These are phyloP conservation scores for Hirtodrosophila histrioides DNA, from an alignment of 2,888 invertebrate genomes.

Conservation along the genomic window DNA sequence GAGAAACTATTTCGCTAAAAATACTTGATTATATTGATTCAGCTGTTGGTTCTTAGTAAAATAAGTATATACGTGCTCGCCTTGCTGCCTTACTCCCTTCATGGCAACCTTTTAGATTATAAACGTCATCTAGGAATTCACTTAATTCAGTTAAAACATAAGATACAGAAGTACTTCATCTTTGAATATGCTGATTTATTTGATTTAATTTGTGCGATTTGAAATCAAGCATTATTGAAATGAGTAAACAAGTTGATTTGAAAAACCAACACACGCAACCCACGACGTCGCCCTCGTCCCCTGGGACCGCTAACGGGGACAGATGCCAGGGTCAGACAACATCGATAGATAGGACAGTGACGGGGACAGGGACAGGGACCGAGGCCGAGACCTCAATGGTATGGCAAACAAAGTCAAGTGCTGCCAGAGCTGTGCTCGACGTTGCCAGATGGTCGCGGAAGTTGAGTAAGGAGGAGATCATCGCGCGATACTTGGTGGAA, in stretches of 20 bases:
- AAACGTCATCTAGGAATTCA: too few species aligned
- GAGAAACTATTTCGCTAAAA: too few species aligned
- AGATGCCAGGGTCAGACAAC: background rate
- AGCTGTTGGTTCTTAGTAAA: too few species aligned
- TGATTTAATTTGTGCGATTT: slow-evolving; percentile 23
- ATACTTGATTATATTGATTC: too few species aligned
- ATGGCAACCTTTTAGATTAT: too few species aligned
- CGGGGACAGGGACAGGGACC: slow-evolving; percentile 1
- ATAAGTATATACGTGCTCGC: too few species aligned
- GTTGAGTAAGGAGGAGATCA: background rate
- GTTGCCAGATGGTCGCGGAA: slow-evolving; percentile 9
- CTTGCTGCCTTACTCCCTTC: too few species aligned
- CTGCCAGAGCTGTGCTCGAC: slow-evolving; percentile 4
- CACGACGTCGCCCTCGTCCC: slow-evolving; percentile 34
- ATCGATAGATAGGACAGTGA: background rate
- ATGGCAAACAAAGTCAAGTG: slow-evolving; percentile 74
- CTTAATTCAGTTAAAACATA: too few species aligned
- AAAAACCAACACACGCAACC: slow-evolving; percentile 25
- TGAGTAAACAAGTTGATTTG: slow-evolving; percentile 41
- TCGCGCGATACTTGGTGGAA: too few species aligned
- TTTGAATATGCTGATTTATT: slow-evolving; percentile 17
- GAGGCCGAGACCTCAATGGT: slow-evolving; percentile 45
- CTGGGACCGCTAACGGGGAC: slow-evolving; percentile 10
- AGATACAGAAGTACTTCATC: slow-evolving; percentile 1
- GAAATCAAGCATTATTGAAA: slow-evolving; percentile 48